Conservation (phyloP, 2,888 invertebrate species). For the Serrognathus titanus region DNA sequence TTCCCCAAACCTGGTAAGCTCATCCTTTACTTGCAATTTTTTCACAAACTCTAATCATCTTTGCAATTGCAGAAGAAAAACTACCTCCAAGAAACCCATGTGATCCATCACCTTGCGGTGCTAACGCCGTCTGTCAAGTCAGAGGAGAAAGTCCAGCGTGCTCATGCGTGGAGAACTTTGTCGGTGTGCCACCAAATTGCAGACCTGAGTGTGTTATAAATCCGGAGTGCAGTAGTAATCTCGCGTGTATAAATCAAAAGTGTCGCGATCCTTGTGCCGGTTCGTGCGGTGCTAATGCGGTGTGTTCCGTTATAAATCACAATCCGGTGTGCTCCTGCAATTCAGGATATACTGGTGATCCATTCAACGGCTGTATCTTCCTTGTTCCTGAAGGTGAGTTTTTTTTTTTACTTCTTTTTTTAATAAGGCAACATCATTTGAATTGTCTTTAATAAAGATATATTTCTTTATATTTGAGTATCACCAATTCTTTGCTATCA, state of each 20-base stretch:
- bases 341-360: conserved; percentile 71
- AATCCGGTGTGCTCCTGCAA: conserved; percentile 71
- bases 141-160: conserved; percentile 53
- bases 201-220: conserved; percentile 70
- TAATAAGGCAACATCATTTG: background rate
- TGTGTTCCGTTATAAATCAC: conserved; percentile 69
- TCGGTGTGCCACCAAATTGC: conserved; percentile 64
- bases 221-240: conserved; percentile 64
- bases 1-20: conserved; percentile 53
- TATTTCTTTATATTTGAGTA: too few relatives aligned
- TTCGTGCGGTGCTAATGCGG: conserved; percentile 62
- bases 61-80: conserved; percentile 19
- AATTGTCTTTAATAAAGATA: background rate
- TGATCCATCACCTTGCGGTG: conserved; percentile 65
- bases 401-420: background rate
- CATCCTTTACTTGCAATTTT: background rate
- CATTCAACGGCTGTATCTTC: conserved; percentile 62
- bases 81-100: conserved; percentile 56
- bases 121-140: conserved; percentile 52
- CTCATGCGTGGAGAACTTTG: conserved; percentile 58
- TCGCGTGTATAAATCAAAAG: conserved; percentile 68
- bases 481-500: too few relatives aligned
- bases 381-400: conserved; percentile 47
- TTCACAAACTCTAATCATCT: background rate
- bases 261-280: conserved; percentile 72